Percentiles rank a stretch among this genome's conserved stretches.
Evolutionary conservation across 37 sponge, comb jelly and placozoan genomes (phyloP).

Genomic region (Ianthella basta): DNA sequence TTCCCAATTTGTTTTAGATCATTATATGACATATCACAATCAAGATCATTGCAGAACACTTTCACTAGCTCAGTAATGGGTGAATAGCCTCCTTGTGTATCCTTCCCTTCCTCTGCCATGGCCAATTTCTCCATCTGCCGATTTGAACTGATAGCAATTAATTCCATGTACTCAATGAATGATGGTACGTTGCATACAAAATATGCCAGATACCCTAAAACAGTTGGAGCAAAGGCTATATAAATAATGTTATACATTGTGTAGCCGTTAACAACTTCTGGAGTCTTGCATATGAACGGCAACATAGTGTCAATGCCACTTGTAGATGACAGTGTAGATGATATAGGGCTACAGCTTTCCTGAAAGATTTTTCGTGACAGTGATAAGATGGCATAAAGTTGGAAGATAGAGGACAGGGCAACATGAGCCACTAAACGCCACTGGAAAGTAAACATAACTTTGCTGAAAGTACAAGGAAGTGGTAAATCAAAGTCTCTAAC

Average conservation of each 20-base stretch:
- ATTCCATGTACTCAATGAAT: background rate
- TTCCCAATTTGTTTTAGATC: too few species aligned
- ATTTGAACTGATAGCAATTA: too few species aligned
- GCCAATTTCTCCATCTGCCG: too few species aligned
- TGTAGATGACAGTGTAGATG: too few species aligned
- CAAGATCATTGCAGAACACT: too few species aligned
- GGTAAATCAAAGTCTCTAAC: background rate
- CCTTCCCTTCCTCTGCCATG: too few species aligned
- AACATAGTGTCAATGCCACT: background rate
- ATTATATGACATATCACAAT: too few species aligned
- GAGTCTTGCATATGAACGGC: too few species aligned
- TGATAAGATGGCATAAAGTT: background rate
- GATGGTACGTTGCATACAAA: background rate
- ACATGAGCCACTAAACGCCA: background rate
- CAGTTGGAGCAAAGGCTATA: background rate
- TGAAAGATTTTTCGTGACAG: constrained; percentile 8
- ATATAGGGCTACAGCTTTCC: background rate
- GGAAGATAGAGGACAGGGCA: background rate
- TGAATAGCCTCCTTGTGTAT: too few species aligned
- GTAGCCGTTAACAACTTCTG: constrained; percentile 12
- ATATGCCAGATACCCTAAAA: background rate
- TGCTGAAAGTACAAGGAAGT: background rate
- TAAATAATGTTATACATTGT: constrained; percentile 7
- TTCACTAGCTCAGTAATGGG: too few species aligned
- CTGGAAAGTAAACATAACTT: background rate